Evolutionary conservation across 2,113 vertebrate species (phyloP).

Genomic region (Nymphicus hollandicus): DNA sequence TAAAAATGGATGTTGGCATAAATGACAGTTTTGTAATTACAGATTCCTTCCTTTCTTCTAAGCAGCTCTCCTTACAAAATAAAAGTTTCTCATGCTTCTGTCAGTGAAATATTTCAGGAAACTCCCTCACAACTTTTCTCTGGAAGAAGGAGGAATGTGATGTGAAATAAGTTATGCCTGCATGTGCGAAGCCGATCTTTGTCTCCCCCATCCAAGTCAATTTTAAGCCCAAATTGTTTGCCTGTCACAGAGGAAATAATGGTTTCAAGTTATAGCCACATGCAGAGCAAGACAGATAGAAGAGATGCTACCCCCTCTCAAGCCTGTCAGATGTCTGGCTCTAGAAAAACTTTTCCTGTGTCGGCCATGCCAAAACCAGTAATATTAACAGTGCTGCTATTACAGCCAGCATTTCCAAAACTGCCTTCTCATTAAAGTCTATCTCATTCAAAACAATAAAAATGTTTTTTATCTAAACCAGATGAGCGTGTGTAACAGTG

Average conservation of each 20-base stretch:
- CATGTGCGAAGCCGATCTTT: not conserved
- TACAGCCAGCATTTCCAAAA: not conserved
- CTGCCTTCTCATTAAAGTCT: not conserved
- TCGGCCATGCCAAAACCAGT: not conserved
- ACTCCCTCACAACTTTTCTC: not conserved
- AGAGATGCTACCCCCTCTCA: not conserved
- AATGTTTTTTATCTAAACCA: not conserved
- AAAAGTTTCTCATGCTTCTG: not conserved
- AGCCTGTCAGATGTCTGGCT: conserved; percentile 37
- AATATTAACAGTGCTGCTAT: not conserved
- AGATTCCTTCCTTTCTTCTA: not conserved
- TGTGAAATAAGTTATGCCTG: not conserved
- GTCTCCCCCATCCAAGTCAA: not conserved
- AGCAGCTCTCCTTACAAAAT: not conserved
- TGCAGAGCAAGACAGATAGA: not conserved
- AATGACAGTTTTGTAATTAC: not conserved
- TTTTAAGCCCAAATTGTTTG: conserved; percentile 12
- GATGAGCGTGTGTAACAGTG: not conserved
- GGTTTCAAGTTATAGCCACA: conserved; percentile 4
- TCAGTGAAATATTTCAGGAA: not conserved
- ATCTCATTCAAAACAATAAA: not conserved
- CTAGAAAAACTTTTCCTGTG: conserved; percentile 17
- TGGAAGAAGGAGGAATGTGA: not conserved
- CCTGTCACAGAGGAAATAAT: not conserved
- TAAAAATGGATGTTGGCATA: not conserved